Percentiles rank a stretch among this genome's conserved stretches.
phyloP scores from a whole-genome alignment of 2,113 vertebrate genomes.

The Bettongia penicillata region DNA sequence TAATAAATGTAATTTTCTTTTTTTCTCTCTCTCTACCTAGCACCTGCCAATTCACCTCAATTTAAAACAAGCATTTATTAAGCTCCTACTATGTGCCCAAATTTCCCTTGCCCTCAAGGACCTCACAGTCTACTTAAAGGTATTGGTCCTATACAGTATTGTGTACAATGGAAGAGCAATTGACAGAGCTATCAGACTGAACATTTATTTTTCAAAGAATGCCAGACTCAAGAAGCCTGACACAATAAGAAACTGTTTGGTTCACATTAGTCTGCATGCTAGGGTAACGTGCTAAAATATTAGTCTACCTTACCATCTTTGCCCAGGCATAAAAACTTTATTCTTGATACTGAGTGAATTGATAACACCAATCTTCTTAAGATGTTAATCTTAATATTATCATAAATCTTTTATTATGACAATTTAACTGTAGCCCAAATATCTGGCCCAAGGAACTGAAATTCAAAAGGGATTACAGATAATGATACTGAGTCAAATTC shows the following conservation, averaged over 20 bases:
- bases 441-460: background rate
- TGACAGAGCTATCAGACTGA: background rate
- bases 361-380: background rate
- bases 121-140: background rate
- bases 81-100: background rate
- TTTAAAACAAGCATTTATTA: background rate
- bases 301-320: background rate
- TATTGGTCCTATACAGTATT: background rate
- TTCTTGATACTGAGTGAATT: background rate
- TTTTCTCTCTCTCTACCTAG: background rate
- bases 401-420: constrained; percentile 30
- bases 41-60: background rate
- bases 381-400: constrained; percentile 16
- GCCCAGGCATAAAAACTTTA: background rate
- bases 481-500: constrained; percentile 29
- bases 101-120: background rate
- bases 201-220: background rate
- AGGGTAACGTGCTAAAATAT: background rate
- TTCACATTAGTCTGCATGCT: background rate
- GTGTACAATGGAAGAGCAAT: background rate
- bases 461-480: constrained; percentile 52
- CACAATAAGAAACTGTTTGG: background rate
- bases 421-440: constrained; percentile 24
- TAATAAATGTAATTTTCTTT: background rate
- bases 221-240: background rate